Conservation (phyloP, 2,888 invertebrate genomes). For the Agonopterix heracliana region DNA sequence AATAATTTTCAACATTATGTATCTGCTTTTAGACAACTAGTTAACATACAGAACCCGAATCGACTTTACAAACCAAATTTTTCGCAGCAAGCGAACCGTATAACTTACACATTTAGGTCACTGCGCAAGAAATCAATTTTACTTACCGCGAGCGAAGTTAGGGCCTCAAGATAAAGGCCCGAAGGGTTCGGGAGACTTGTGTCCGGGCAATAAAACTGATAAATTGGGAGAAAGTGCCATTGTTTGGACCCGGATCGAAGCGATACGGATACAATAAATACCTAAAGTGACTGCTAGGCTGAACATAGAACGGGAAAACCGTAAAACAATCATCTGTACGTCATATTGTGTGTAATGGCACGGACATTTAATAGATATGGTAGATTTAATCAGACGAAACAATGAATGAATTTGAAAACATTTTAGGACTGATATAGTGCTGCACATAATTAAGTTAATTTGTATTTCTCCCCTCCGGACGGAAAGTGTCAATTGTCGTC, state of each 20-base stretch:
- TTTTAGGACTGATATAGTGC: no score
- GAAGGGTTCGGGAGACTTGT: constrained; percentile 4
- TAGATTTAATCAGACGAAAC: no score
- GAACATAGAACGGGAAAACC: constrained; percentile 4
- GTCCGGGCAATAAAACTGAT: constrained; percentile 33
- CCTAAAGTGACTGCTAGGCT: constrained; percentile 10
- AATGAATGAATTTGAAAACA: no score
- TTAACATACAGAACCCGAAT: constrained; percentile 2
- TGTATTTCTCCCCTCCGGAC: no score
- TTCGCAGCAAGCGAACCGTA: constrained; percentile 6
- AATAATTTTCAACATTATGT: neutral
- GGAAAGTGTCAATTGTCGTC: no score
- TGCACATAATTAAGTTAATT: no score
- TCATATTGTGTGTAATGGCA: no score
- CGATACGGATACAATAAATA: constrained; percentile 25
- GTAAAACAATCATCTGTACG: constrained; percentile 1
- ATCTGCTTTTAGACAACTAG: neutral
- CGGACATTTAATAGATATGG: no score
- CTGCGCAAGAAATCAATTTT: constrained; percentile 19
- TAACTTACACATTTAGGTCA: constrained; percentile 12
- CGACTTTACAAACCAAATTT: constrained; percentile 10
- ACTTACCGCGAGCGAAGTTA: constrained; percentile 14
- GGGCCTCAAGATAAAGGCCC: constrained; percentile 9
- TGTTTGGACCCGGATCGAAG: constrained; percentile 19
- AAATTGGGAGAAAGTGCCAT: constrained; percentile 35